A percentile compares a stretch with the other conserved stretches of the same genome.
Evolutionary conservation across 2,888 invertebrate species (phyloP).

Genomic region (Amorpha juglandis): DNA sequence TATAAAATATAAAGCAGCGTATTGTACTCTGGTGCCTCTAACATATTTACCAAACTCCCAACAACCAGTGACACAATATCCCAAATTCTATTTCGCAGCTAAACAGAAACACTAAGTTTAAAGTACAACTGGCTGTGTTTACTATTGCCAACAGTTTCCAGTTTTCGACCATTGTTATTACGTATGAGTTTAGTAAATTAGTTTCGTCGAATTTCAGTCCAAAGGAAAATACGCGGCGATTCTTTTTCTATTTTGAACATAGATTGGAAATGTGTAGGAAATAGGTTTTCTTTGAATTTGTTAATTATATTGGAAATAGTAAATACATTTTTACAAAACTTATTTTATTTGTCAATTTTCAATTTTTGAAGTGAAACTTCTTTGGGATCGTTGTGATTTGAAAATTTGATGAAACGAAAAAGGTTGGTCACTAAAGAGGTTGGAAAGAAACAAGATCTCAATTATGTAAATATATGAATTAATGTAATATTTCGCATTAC

Average conservation of each 20-base stretch:
- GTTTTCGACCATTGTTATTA: conserved; percentile 6
- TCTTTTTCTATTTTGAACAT: neutral
- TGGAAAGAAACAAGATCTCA: too few species aligned
- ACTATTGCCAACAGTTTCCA: neutral
- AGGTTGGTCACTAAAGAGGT: too few species aligned
- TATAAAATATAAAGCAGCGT: too few species aligned
- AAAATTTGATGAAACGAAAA: too few species aligned
- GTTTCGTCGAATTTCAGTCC: neutral
- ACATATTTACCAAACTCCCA: neutral
- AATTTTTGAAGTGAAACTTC: too few species aligned
- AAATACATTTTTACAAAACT: too few species aligned
- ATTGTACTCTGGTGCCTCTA: neutral
- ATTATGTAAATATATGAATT: too few species aligned
- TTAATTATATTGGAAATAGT: too few species aligned
- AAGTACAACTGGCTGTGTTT: conserved; percentile 7
- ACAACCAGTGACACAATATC: neutral
- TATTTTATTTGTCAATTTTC: too few species aligned
- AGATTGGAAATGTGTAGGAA: neutral
- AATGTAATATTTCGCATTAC: too few species aligned
- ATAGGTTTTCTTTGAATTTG: neutral
- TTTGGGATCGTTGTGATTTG: too few species aligned
- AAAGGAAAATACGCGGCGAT: neutral
- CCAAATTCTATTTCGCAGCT: neutral
- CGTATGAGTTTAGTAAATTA: conserved; percentile 17
- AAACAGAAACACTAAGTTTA: neutral